Conservation (phyloP, 2,888 invertebrate species). For the Phanerotoma sp. region DNA sequence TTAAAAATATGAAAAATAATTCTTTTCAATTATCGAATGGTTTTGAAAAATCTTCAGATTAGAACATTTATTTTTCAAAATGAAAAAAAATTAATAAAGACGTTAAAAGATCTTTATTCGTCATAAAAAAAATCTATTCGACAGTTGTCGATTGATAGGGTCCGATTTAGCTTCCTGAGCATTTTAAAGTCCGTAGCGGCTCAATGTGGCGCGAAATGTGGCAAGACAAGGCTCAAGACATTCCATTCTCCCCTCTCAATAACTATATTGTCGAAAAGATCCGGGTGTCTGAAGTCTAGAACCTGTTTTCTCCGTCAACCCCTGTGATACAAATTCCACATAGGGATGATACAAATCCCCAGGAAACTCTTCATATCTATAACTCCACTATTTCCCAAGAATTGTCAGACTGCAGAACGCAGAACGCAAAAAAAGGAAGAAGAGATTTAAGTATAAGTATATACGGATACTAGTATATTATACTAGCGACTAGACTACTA, state of each 20-base stretch:
- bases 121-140: constrained; percentile 1
- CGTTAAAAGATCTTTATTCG: background rate
- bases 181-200: constrained; percentile 49
- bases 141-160: constrained; percentile 29
- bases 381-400: constrained; percentile 35
- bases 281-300: constrained; percentile 27
- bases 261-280: constrained; percentile 11
- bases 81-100: constrained; percentile 1
- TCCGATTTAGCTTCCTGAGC: constrained; percentile 36
- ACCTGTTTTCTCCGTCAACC: constrained; percentile 25
- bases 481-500: too few relatives aligned
- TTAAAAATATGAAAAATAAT: too few relatives aligned
- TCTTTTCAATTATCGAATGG: too few relatives aligned
- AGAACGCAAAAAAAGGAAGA: constrained; percentile 3
- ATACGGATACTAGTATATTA: too few relatives aligned
- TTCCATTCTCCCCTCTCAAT: too few relatives aligned
- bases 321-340: constrained; percentile 45
- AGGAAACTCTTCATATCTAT: constrained; percentile 47
- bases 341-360: constrained; percentile 48
- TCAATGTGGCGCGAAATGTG: constrained; percentile 55
- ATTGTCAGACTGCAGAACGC: constrained; percentile 9
- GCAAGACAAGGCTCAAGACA: constrained; percentile 27
- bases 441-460: background rate
- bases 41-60: too few relatives aligned
- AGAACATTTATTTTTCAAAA: too few relatives aligned